Evolutionary conservation across 2,888 invertebrate genomes (phyloP), one percentile per base, ranked within the genome.

Genomic region (Pollenia amentaria): DNA sequence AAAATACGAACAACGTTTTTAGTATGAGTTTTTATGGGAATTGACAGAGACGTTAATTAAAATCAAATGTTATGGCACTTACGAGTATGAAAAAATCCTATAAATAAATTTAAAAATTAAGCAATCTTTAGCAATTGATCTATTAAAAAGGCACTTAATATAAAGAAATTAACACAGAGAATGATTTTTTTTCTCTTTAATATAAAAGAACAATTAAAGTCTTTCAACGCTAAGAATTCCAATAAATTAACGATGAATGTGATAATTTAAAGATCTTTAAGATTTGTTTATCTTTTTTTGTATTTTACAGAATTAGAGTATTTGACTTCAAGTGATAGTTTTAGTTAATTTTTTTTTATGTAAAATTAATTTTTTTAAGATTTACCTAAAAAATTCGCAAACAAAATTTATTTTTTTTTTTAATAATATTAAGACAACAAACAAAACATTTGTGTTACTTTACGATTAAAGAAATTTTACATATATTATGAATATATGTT

Each of bases 71-170:
- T 48, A 48, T 4, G 3, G 29, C 10, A 62, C n/a, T n/a, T n/a
- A n/a, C n/a, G n/a, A n/a, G n/a, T n/a, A n/a, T n/a, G n/a, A n/a
- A n/a, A n/a, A n/a, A n/a, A n/a, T n/a, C n/a, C n/a, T n/a, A 75
- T 42, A 42, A 64, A 64, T 40, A 48, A 11, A 42, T 40, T 53
- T 53, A 21, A 18, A 51, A 16, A 51, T 44, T 11, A 14, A 42
- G 12, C 64, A 65, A 65, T 76, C 53, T 65, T 1, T 18, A 18
- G 14, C 40, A 62, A 75, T 51, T 64, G 40, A 75, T 75, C 51
- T 48, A n/a, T 11, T 4, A 60, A 11, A 60, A 60, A 42, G 8
- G 14, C 9, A 9, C 14, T 72, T 44, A 44, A 72, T 55, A 40
- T 21, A 42, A 38, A 29, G 2, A 11, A n/a, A 42, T 16, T 10